Percentiles rank a stretch among this genome's conserved stretches.
Conservation (phyloP, 2,888 invertebrate species). For the Molanna angustata region DNA sequence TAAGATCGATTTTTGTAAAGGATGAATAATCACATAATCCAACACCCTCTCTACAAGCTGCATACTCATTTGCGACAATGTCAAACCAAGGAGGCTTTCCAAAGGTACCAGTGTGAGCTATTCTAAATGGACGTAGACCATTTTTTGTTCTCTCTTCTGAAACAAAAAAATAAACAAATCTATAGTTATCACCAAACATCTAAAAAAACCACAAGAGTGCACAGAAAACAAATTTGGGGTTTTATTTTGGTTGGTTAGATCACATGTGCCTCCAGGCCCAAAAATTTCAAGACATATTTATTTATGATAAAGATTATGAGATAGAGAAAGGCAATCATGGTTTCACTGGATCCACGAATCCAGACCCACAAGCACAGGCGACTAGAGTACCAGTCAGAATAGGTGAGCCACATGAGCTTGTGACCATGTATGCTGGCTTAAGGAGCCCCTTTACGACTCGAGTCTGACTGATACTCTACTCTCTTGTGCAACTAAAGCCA, state of each 20-base stretch:
- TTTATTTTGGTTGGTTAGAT: neutral
- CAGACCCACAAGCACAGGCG: too few relatives aligned
- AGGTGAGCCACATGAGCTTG: too few relatives aligned
- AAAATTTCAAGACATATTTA: conserved; percentile 1
- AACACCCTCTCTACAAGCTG: conserved; percentile 88
- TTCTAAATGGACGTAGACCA: conserved; percentile 49
- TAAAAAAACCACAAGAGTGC: neutral
- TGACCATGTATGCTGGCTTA: too few relatives aligned
- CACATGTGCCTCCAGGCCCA: too few relatives aligned
- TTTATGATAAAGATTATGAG: neutral
- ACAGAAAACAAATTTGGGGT: neutral
- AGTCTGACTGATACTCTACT: too few relatives aligned
- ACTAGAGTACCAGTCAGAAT: too few relatives aligned
- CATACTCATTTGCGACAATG: conserved; percentile 83
- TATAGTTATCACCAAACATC: conserved; percentile 31
- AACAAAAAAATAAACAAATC: conserved; percentile 35
- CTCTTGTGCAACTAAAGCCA: too few relatives aligned
- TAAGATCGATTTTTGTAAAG: conserved; percentile 93
- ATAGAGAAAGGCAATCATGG: too few relatives aligned
- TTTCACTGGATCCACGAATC: too few relatives aligned
- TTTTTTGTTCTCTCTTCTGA: conserved; percentile 13
- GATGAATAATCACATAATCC: conserved; percentile 96
- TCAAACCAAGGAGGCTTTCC: conserved; percentile 94
- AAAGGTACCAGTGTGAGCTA: conserved; percentile 80
- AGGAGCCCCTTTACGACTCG: too few relatives aligned